phyloP scores from a whole-genome alignment of 1,140 invertebrate species.

The Macrobrachium rosenbergii region DNA sequence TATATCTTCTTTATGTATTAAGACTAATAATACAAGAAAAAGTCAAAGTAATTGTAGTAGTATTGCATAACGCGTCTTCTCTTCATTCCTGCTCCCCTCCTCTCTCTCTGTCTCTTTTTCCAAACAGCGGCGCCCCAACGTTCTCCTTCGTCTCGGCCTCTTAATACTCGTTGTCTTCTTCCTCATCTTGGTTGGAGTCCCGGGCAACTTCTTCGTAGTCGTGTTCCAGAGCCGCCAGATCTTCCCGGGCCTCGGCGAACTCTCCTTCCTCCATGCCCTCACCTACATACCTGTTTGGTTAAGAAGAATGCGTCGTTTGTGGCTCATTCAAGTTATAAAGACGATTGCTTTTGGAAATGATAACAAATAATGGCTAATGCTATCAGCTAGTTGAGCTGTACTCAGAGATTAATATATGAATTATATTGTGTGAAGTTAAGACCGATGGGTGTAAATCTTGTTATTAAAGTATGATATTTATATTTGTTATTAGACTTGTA shows the following conservation, averaged over 20 bases:
- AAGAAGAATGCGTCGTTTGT: neutral
- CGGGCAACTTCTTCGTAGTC: slow-evolving; percentile 73
- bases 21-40: no score
- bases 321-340: neutral
- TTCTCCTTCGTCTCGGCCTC: neutral
- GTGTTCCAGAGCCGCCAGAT: slow-evolving; percentile 71
- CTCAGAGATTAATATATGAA: no score
- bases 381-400: no score
- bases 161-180: slow-evolving; percentile 52
- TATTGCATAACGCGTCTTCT: neutral
- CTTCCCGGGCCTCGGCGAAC: slow-evolving; percentile 75
- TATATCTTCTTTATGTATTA: neutral
- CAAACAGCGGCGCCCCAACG: neutral
- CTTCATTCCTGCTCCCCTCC: neutral
- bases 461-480: no score
- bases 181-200: slow-evolving; percentile 50
- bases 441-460: no score
- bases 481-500: no score
- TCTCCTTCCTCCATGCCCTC: slow-evolving; percentile 74
- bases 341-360: no score
- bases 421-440: no score
- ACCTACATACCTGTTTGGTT: slow-evolving; percentile 68
- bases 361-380: no score
- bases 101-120: neutral
- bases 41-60: no score